Evolutionary conservation across 2,888 invertebrate genomes (phyloP).

Genomic region (Sthenelais limicola): DNA sequence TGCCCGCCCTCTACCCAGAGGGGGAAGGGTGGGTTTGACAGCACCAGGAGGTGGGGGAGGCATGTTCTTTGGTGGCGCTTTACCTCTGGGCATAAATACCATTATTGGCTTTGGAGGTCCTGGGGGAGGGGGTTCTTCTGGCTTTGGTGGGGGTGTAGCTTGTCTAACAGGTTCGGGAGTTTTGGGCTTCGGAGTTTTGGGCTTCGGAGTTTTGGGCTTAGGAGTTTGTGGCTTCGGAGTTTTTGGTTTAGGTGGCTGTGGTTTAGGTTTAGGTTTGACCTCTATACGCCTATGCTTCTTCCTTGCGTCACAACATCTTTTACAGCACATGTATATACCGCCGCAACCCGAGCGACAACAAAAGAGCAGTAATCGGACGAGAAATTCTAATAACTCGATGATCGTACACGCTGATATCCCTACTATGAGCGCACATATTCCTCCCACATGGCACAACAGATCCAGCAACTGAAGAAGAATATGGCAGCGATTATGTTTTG

Average conservation of each 20-base stretch:
- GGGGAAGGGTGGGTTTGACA: too few relatives aligned
- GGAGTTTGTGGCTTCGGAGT: neutral
- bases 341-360: neutral
- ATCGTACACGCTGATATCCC: neutral
- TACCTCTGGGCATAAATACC: slow-evolving; percentile 6
- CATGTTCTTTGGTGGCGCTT: too few relatives aligned
- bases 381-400: slow-evolving; percentile 11
- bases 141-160: neutral
- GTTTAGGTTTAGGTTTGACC: slow-evolving; percentile 14
- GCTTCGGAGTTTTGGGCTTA: neutral
- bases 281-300: neutral
- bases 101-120: neutral
- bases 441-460: slow-evolving; percentile 1
- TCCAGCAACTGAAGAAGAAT: neutral
- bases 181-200: neutral
- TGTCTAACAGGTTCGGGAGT: neutral
- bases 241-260: neutral
- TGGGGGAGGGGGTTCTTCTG: neutral
- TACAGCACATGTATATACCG: neutral
- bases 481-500: too few relatives aligned
- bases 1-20: too few relatives aligned
- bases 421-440: neutral
- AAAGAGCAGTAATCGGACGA: neutral
- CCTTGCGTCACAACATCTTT: slow-evolving; percentile 2
- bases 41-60: too few relatives aligned